A percentile compares a stretch with the other conserved stretches of the same genome.
phyloP scores from a whole-genome alignment of 23 tunicate genomes.

The Trididemnum clinides region DNA sequence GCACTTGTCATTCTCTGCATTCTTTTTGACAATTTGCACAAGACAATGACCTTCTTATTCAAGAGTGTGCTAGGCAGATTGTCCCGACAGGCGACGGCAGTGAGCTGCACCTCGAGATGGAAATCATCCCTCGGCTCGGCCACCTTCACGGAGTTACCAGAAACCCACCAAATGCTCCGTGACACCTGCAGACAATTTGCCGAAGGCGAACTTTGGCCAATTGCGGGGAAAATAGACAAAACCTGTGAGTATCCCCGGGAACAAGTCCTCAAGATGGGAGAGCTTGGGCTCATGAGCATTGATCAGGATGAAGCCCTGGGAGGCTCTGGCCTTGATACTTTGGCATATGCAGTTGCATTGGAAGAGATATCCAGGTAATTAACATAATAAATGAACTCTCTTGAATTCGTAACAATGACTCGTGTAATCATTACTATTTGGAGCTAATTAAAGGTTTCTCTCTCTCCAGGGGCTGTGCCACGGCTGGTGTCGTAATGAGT shows the following conservation, averaged over 20 bases:
- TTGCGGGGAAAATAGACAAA: slow-evolving; percentile 70
- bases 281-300: slow-evolving; percentile 90
- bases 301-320: slow-evolving; percentile 52
- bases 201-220: slow-evolving; percentile 74
- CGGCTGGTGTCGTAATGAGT: slow-evolving; percentile 94
- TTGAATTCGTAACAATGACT: too few relatives aligned
- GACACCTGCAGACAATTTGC: slow-evolving; percentile 78
- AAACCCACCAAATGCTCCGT: slow-evolving; percentile 84
- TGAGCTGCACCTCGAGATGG: too few relatives aligned
- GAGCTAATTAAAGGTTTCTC: too few relatives aligned
- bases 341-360: slow-evolving; percentile 94
- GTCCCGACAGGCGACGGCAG: too few relatives aligned
- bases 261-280: slow-evolving; percentile 84
- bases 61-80: too few relatives aligned
- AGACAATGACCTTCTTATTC: too few relatives aligned
- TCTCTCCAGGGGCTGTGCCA: slow-evolving; percentile 95
- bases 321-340: slow-evolving; percentile 80
- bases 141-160: too few relatives aligned
- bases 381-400: too few relatives aligned
- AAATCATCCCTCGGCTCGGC: too few relatives aligned
- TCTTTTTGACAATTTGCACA: too few relatives aligned
- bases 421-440: too few relatives aligned
- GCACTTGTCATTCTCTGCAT: too few relatives aligned
- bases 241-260: slow-evolving; percentile 61
- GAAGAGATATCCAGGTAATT: slow-evolving; percentile 81